Conservation (phyloP, 2,113 vertebrate genomes). For the Xenus cinereus region DNA sequence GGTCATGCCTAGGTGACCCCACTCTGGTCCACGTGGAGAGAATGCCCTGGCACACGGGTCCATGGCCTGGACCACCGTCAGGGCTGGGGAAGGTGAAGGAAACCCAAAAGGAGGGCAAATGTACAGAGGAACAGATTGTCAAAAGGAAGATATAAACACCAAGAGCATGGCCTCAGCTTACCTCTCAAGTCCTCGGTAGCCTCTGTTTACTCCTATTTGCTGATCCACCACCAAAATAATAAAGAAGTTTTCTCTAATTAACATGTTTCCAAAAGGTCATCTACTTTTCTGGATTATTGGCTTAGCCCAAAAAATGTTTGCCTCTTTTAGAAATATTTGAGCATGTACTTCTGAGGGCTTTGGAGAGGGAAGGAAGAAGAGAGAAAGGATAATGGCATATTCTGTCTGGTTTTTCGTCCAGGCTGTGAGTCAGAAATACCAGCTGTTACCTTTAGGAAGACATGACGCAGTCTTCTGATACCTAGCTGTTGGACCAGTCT, state of each 20-base stretch:
- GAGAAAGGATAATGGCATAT: neutral
- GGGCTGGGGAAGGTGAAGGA: neutral
- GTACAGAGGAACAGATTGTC: neutral
- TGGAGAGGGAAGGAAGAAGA: neutral
- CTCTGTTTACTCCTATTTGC: neutral
- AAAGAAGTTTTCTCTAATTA: neutral
- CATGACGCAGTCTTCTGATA: neutral
- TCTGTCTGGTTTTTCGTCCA: neutral
- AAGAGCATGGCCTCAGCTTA: neutral
- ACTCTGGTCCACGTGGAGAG: accelerated
- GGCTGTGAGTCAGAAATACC: neutral
- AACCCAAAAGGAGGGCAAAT: neutral
- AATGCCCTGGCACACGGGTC: neutral
- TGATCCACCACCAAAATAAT: neutral
- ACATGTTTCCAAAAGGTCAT: neutral
- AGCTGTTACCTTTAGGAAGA: neutral
- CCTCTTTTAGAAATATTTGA: neutral
- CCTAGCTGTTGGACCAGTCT: neutral
- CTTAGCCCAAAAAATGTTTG: neutral
- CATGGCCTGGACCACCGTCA: neutral
- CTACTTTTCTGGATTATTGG: neutral
- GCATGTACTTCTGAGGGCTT: neutral
- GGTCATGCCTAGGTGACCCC: neutral
- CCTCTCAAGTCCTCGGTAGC: neutral
- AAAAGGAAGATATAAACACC: neutral